Evolutionary conservation across 2,113 vertebrate species (phyloP), one percentile per base, ranked within the genome.

Genomic region (Corythoichthys haematopterus): DNA sequence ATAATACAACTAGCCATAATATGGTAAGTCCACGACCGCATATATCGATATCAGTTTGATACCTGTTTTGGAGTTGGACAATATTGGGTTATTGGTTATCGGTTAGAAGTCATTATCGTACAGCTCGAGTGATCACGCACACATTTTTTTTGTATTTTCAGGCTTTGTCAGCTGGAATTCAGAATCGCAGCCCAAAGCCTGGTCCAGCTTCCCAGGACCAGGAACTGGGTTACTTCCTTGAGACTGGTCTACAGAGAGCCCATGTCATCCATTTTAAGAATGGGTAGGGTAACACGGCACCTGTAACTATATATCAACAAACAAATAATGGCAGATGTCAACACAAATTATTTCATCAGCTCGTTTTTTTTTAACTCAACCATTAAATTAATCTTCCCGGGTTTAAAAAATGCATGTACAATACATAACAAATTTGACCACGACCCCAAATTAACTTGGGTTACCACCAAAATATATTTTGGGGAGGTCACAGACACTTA

Each of bases 191-290:
- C 80, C 97, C 96, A 52, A 99, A 98, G 84, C 96, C 97, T 1
- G 95, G 96, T 47, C 94, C 95, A 2, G 85, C 93, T 64, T 85
- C 94, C 60, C 96, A 96, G 69, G 97, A 99, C 71, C 95, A 98
- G 87, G 97, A 99, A 78, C 93, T 99, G 85, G 95, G 96, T 55
- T 98, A 95, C 92, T 98, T 99, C 88, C 89, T 99, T 84, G 97
- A 99, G 91, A 98, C 95, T 2, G 97, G 96, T 82, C 93, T 99
- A 70, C 97, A 99, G 86, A 94, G 96, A 85, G 97, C 97, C 28
- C 97, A 99, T 73, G 95, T 99, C 82, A 94, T 99, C 60, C 96
- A 98, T 90, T 98, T 99, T 89, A 98, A 96, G 92, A 99, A 98
- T 13, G 97, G 96, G 97, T 99, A 61, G 97, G 96, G 97, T 99